Base-by-base conservation (phyloP, 92 coral and sea anemone species). In the Diadumene lineata region DNA sequence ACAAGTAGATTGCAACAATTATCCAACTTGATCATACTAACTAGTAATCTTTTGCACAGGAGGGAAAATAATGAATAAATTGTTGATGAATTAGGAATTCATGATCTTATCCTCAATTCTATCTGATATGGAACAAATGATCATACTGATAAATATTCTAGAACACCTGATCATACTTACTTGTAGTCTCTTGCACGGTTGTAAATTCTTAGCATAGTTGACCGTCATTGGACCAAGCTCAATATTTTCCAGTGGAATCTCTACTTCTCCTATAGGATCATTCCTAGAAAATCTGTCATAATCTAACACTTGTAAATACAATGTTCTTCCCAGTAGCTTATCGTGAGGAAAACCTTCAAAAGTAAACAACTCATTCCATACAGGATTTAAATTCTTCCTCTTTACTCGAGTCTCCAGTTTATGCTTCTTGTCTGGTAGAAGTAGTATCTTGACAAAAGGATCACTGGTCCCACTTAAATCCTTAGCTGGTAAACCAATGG, bases 401-500 rank as follows among this genome's bases (percentile, higher is more conserved):
- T 92, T 96, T 16, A 96, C 90, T 65, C 99, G 62, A 0, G 99
- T 96, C 67, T 96, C 99, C 67, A 96, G 70, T 71, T 96, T 96
- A 67, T 92, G 88, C 64, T 88, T 92, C 76, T 92, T 92, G 74
- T 96, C 99, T 10, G 99, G 99, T 0, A 96, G 91, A 0, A 96
- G 92, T n/a, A 87, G 56, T 33, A 96, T 89, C 72, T 96, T 96
- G 10, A 92, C 97, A 50, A 96, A 96, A 0, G 99, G 99, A 57
- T 96, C 99, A 58, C 99, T 96, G 7, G 99, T 96, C 10, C 99
- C 99, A 77, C 96, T 89, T 53, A 96, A 96, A 71, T 96, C 99
- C 61, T 96, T 96, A 6, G 99, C 99, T 19, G 99, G 99, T 17
- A 96, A 71, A 11, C 92, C 84, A 38, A 88, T 67, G 0, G 96